phyloP scores from a whole-genome alignment of 2,113 vertebrate genomes.

The Perca fluviatilis region DNA sequence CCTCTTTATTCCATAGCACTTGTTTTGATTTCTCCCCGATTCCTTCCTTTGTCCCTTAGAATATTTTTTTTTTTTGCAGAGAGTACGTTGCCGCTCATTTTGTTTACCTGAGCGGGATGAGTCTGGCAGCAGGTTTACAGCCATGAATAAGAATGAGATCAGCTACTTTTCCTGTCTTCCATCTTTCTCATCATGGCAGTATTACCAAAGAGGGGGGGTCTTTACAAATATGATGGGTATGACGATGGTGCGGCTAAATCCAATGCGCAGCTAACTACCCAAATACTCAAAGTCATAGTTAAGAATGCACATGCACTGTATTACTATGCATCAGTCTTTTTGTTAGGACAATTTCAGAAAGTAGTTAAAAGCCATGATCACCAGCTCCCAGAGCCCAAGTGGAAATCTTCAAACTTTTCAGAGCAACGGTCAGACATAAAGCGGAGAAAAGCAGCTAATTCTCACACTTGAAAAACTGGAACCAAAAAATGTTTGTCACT shows the following conservation, averaged over 20 bases:
- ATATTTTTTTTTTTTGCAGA: conserved; percentile 34
- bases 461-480: neutral
- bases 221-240: neutral
- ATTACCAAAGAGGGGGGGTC: neutral
- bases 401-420: neutral
- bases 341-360: neutral
- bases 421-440: neutral
- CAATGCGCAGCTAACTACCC: neutral
- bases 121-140: conserved; percentile 13
- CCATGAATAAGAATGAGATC: conserved; percentile 3
- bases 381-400: neutral
- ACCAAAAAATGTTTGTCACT: neutral
- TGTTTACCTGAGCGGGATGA: conserved; percentile 45
- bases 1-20: conserved; percentile 41
- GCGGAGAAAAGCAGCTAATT: neutral
- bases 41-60: conserved; percentile 8
- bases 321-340: neutral
- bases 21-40: conserved; percentile 47
- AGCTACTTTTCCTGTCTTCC: neutral
- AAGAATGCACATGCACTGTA: neutral
- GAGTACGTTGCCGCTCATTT: conserved; percentile 45
- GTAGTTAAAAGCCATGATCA: neutral
- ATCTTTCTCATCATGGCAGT: neutral
- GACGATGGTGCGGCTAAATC: neutral
- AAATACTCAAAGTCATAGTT: neutral